Percentiles rank a stretch among this genome's conserved stretches.
Evolutionary conservation across 2,888 invertebrate species (phyloP).

Genomic region (Cloeon dipterum): DNA sequence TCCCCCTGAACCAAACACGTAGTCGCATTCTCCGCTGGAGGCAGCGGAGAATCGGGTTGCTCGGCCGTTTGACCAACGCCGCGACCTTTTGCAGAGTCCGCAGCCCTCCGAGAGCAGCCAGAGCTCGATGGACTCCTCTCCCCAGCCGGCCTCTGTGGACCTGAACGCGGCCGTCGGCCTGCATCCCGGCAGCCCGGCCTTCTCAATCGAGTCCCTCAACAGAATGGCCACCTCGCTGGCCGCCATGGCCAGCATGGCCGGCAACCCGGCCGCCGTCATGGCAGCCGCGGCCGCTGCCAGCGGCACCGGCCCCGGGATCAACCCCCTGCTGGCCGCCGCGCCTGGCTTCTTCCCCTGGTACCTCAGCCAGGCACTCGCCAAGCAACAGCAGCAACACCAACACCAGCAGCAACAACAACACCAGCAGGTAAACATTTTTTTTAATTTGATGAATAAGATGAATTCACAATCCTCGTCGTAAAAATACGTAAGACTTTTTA

Average conservation of each 20-base stretch:
- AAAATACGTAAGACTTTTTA: too few species aligned
- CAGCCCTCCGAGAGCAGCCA: conserved; percentile 20
- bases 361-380: not conserved
- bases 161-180: conserved; percentile 20
- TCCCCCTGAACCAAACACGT: too few species aligned
- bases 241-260: conserved; percentile 4
- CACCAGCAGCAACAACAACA: conserved; percentile 6
- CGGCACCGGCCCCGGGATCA: conserved; percentile 5
- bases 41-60: too few species aligned
- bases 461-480: too few species aligned
- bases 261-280: conserved; percentile 8
- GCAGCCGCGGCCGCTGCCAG: conserved; percentile 9
- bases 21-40: too few species aligned
- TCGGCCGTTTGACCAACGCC: too few species aligned
- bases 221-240: conserved; percentile 2
- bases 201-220: conserved; percentile 6
- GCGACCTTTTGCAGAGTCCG: conserved; percentile 4
- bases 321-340: conserved; percentile 3
- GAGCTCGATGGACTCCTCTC: conserved; percentile 8
- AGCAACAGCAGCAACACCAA: conserved; percentile 3
- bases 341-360: conserved; percentile 5
- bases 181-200: conserved; percentile 20
- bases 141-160: conserved; percentile 22
- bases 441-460: too few species aligned
- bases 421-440: too few species aligned